Base-by-base conservation (phyloP, 1,140 invertebrate species). In the Drosophila mojavensis region DNA sequence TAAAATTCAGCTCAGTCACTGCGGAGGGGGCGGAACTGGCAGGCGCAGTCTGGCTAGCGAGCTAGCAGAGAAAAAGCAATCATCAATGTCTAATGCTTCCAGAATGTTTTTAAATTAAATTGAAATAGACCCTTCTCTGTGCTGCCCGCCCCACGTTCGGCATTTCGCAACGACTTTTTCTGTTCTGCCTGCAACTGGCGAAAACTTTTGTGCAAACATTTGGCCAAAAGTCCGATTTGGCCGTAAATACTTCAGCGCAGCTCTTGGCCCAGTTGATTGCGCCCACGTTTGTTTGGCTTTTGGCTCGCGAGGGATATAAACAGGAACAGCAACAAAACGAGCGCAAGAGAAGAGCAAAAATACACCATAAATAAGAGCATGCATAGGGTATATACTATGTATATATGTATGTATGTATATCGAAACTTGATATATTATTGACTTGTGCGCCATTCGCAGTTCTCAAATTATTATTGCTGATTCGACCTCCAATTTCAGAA, bases 41-140 rank as follows among this genome's bases (percentile, higher is more conserved):
- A n/a, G 17, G 17, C 17, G 20, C 13, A 20, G 43, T 76, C 79
- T 67, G 73, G 64, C 77, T 73, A 58, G 33, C 60, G 60, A 73
- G 50, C 60, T 55, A 73, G 50, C 83, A 77, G 67, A 53, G 58
- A 54, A 68, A 65, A 39, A 69, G 41, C 60, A 54, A 66, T 41
- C 36, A 26, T 66, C 47, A 67, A 56, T 59, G 45, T 60, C 74
- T 55, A 75, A 78, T 74, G 78, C 66, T 68, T 26, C 50, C 55
- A 66, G 59, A 85, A 78, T 54, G 65, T 48, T 81, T 56, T 30
- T 50, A 73, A 68, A 72, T 62, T 73, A 79, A 86, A 82, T 86
- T 81, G 67, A 86, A 86, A 82, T 81, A 82, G 47, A 53, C 45
- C 53, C 9, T 6, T 4, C 4, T 48, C 17, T 3, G 2, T 11